These are phyloP conservation scores for Holacanthella duospinosa DNA, from an alignment of 2,888 invertebrate species.

Conservation along the genomic window DNA sequence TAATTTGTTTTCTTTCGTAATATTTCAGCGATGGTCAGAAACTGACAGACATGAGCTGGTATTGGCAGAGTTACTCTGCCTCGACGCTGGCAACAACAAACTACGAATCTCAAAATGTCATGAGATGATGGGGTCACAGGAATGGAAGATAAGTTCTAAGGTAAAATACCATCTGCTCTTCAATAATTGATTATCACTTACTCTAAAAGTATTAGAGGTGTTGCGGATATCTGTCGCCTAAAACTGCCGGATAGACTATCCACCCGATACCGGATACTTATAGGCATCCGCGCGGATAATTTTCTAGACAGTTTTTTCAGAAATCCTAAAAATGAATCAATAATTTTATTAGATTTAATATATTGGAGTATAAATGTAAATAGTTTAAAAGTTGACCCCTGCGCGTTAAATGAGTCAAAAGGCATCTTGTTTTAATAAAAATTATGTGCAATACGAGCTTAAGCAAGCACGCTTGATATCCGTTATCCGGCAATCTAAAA, in stretches of 20 bases:
- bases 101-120: constrained; percentile 83
- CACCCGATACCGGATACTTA: background rate
- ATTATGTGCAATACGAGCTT: too few relatives aligned
- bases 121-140: constrained; percentile 79
- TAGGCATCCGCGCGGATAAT: too few relatives aligned
- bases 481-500: too few relatives aligned
- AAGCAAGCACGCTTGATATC: too few relatives aligned
- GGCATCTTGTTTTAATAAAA: too few relatives aligned
- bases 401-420: too few relatives aligned
- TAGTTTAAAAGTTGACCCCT: background rate
- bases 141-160: constrained; percentile 52
- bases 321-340: too few relatives aligned
- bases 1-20: background rate
- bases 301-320: too few relatives aligned
- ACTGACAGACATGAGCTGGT: constrained; percentile 73
- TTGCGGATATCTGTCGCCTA: too few relatives aligned
- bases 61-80: constrained; percentile 68
- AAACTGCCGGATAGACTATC: too few relatives aligned
- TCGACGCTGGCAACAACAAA: constrained; percentile 60
- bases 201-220: background rate
- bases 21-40: constrained; percentile 64
- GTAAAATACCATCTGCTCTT: constrained; percentile 6
- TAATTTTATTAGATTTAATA: too few relatives aligned
- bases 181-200: background rate
- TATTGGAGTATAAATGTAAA: background rate